Evolutionary conservation across 2,113 vertebrate genomes (phyloP).

Genomic region (Brevimyrus niger): DNA sequence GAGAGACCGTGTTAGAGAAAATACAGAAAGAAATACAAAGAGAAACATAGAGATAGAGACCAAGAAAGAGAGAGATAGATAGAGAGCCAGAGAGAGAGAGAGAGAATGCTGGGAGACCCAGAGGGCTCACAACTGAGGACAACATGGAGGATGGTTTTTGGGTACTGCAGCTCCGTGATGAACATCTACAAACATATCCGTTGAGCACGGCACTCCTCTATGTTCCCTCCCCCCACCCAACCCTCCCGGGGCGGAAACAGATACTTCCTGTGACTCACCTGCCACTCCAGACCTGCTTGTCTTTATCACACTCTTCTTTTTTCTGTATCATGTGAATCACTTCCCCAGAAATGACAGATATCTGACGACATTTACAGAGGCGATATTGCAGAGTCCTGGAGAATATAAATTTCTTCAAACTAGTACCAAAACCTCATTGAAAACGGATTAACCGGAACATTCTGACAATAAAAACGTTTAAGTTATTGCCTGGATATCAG

Average conservation of each 20-base stretch:
- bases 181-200: not conserved
- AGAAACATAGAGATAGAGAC: not conserved
- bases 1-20: not conserved
- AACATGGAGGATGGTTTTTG: not conserved
- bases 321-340: not conserved
- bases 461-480: not conserved
- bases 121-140: not conserved
- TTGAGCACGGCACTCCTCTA: not conserved
- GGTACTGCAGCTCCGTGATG: not conserved
- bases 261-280: constrained; percentile 1
- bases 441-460: not conserved
- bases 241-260: not conserved
- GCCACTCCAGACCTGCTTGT: not conserved
- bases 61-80: not conserved
- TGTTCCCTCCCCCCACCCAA: not conserved
- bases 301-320: not conserved
- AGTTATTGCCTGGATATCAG: not conserved
- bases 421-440: not conserved
- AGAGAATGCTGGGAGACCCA: not conserved
- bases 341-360: not conserved
- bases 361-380: not conserved
- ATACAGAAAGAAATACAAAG: not conserved
- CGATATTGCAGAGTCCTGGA: not conserved
- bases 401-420: not conserved
- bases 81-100: not conserved